Base-by-base conservation (phyloP, 2,113 vertebrate species). In the Cyanoderma ruficeps region DNA sequence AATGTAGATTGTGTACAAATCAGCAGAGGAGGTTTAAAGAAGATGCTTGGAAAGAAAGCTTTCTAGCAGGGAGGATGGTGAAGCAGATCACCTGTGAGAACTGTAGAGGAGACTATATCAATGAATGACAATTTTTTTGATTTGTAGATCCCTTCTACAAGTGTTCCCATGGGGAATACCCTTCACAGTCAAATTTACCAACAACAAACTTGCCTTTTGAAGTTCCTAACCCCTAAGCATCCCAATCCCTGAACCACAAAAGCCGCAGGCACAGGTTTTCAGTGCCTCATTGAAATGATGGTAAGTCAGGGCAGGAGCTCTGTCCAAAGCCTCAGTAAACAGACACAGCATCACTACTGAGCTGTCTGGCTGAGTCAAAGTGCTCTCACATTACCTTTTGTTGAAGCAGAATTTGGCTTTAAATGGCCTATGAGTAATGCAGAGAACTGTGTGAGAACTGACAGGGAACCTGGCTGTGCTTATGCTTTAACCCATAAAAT, bases 321-420 rank as follows among this genome's bases (percentile, higher is more conserved):
- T 37, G 13, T 65, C 49, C 79, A 37, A 16, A 64, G 53, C 17
- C 67, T 22, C 14, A 68, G n/a, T 37, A 31, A 69, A 56, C 0
- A 2, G 79, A 23, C 33, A 13, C 8, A 37, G 20, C 42, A 17
- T 56, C 0, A 0, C 65, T n/a, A 53, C 61, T 57, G 49, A 69
- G 41, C 75, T 76, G 1, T 25, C 17, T 41, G 33, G 35, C 85
- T 64, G 52, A 25, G 63, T 35, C 1, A 1, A 5, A 52, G 42
- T 44, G 53, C 47, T 46, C 42, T 68, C 42, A 19, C 0, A 0
- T 35, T 39, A n/a, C 37, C 18, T 41, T 67, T 49, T 33, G 47
- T 28, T 77, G 65, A 68, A 86, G 52, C 37, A 69, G 64, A 74
- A 89, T 78, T 61, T 65, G 72, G 20, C 74, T 89, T 89, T 65